These are phyloP conservation scores for Calyptomena viridis DNA, from an alignment of 2,113 vertebrate species.

Conservation along the genomic window DNA sequence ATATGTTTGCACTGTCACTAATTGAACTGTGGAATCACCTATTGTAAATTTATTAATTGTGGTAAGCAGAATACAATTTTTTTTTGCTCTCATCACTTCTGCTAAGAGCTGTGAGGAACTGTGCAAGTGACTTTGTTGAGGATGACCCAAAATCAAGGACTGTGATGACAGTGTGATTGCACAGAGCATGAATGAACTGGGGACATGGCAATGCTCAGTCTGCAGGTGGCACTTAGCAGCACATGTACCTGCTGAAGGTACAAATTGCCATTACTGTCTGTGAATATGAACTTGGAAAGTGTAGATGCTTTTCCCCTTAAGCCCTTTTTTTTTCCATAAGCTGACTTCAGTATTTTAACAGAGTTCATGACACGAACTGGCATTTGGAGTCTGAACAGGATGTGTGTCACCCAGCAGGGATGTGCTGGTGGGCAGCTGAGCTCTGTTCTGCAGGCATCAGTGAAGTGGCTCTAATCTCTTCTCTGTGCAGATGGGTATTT, in stretches of 20 bases:
- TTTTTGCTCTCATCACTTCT: neutral
- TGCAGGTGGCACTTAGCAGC: neutral
- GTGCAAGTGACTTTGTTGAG: neutral
- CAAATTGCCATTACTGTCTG: neutral
- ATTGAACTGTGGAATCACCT: neutral
- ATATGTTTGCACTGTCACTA: neutral
- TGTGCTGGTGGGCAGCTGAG: neutral
- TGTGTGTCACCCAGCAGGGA: neutral
- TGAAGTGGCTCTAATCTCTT: neutral
- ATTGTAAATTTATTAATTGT: neutral
- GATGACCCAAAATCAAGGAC: neutral
- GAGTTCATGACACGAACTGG: neutral
- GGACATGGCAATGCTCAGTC: neutral
- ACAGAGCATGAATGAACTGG: neutral
- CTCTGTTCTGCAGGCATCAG: neutral
- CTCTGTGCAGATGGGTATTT: neutral
- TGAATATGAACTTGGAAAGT: neutral
- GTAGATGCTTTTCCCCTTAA: neutral
- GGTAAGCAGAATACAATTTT: neutral
- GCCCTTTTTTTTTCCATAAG: neutral
- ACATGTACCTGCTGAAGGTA: neutral
- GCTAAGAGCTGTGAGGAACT: neutral
- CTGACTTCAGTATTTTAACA: neutral
- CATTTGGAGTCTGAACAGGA: neutral
- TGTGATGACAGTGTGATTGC: neutral